These are phyloP conservation scores for Catocala fraxini DNA, from an alignment of 2,888 invertebrate species.

Conservation along the genomic window DNA sequence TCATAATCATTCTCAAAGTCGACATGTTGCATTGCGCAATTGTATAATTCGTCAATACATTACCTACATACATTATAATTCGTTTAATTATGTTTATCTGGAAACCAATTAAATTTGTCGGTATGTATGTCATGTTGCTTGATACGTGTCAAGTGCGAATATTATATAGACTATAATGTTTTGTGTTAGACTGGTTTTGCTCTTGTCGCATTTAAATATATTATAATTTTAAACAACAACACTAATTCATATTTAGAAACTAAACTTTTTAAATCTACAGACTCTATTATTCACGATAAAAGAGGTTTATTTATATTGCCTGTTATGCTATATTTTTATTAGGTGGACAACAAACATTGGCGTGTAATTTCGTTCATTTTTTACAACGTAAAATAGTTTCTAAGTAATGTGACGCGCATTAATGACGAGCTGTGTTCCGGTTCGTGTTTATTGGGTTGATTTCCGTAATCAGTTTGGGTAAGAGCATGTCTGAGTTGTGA, in stretches of 20 bases:
- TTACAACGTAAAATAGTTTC: background rate
- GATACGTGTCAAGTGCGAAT: conserved; percentile 46
- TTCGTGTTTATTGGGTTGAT: conserved; percentile 65
- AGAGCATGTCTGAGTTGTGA: conserved; percentile 71
- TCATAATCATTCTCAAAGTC: conserved; percentile 11
- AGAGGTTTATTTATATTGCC: too few species aligned
- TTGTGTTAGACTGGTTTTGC: background rate
- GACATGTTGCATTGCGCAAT: conserved; percentile 16
- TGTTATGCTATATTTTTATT: too few species aligned
- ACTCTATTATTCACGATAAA: too few species aligned
- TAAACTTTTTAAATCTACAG: too few species aligned
- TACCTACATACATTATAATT: conserved; percentile 13
- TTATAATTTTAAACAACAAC: too few species aligned
- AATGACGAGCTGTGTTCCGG: conserved; percentile 60
- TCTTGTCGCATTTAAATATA: background rate
- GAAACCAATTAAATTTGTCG: conserved; percentile 49
- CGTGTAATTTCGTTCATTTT: conserved; percentile 11
- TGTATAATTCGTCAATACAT: conserved; percentile 27
- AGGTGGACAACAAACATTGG: background rate
- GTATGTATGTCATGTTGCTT: conserved; percentile 46
- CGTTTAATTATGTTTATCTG: conserved; percentile 48
- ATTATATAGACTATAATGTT: conserved; percentile 16
- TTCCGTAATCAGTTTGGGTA: conserved; percentile 74
- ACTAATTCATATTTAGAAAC: too few species aligned
- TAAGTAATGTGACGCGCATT: conserved; percentile 42